Base-by-base conservation (phyloP, 1,140 invertebrate species). In the Acyrthosiphon pisum region DNA sequence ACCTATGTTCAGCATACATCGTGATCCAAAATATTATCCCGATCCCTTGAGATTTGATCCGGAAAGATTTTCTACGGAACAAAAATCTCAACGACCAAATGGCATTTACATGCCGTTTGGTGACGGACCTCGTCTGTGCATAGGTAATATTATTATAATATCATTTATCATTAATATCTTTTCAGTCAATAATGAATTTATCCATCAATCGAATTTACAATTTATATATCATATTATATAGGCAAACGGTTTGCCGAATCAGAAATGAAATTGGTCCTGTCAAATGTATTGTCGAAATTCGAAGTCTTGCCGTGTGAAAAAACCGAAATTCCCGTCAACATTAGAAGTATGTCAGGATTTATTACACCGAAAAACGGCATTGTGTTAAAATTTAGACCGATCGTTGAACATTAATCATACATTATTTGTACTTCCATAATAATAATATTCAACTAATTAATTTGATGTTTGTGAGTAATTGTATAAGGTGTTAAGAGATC, bases 91-190 rank as follows among this genome's bases (percentile, higher is more conserved):
- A 30, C 94, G 95, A 53, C 94, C 95, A 48, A 95, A 95, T 0
- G 98, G 68, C 97, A 98, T 93, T 0, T 96, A 95, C 94, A 90
- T 96, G 84, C 95, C 96, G 11, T 97, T 97, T 94, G 96, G 96
- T 22, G 94, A 95, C 88, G 96, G 96, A 30, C 95, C 95, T 14
- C 93, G 96, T 90, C 94, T 95, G 84, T 96, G 96, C 93, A 95
- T 96, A 56, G 96, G 95, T 91, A 91, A n/a, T 23, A 8, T 2
- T 20, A 41, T 35, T 68, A n/a, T 30, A 60, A 60, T 60, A 60
- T 60, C 7, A 0, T n/a, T n/a, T n/a, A n/a, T n/a, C n/a, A n/a
- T n/a, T n/a, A n/a, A n/a, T n/a, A n/a, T n/a, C 3, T 60, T 60
- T 56, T 26, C 7, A 1, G 53, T 56, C 53, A 8, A 23, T 23